Evolutionary conservation across 2,888 invertebrate genomes (phyloP).

Genomic region (Amphipyra berbera): DNA sequence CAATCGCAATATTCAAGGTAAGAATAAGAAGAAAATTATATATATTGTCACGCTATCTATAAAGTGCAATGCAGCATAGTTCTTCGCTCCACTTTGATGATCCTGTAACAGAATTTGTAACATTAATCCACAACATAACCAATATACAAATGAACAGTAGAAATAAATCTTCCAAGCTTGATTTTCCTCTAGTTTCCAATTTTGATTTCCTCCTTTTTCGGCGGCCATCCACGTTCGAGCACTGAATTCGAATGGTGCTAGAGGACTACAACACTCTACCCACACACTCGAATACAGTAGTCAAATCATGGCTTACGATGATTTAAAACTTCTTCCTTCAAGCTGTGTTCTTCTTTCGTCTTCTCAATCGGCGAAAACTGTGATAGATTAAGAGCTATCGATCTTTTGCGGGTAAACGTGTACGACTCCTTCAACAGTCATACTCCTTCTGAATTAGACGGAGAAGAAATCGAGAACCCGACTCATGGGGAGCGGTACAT

Average conservation of each 20-base stretch:
- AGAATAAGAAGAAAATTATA: slow-evolving; percentile 20
- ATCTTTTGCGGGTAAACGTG: slow-evolving; percentile 46
- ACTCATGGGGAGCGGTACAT: slow-evolving; percentile 23
- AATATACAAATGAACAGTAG: no score
- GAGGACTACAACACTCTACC: slow-evolving; percentile 89
- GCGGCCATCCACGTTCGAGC: slow-evolving; percentile 83
- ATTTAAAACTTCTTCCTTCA: slow-evolving; percentile 16
- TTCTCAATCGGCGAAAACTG: slow-evolving; percentile 11
- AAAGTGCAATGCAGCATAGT: slow-evolving; percentile 6
- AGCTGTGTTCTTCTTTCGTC: slow-evolving; percentile 24
- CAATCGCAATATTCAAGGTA: slow-evolving; percentile 37
- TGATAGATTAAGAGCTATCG: slow-evolving; percentile 19
- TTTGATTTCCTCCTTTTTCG: slow-evolving; percentile 37
- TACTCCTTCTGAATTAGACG: slow-evolving; percentile 53
- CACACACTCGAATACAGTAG: slow-evolving; percentile 92
- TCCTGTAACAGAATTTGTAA: neutral
- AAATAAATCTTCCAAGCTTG: no score
- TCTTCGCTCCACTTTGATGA: neutral
- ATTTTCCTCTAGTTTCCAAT: no score
- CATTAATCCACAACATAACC: neutral
- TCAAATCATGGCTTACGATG: slow-evolving; percentile 81
- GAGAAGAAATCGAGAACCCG: slow-evolving; percentile 42
- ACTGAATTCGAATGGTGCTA: slow-evolving; percentile 94
- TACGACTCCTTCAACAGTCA: slow-evolving; percentile 53
- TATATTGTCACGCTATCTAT: slow-evolving; percentile 25